These are phyloP conservation scores for Netelia inedita DNA, from an alignment of 2,888 invertebrate species.

Conservation along the genomic window DNA sequence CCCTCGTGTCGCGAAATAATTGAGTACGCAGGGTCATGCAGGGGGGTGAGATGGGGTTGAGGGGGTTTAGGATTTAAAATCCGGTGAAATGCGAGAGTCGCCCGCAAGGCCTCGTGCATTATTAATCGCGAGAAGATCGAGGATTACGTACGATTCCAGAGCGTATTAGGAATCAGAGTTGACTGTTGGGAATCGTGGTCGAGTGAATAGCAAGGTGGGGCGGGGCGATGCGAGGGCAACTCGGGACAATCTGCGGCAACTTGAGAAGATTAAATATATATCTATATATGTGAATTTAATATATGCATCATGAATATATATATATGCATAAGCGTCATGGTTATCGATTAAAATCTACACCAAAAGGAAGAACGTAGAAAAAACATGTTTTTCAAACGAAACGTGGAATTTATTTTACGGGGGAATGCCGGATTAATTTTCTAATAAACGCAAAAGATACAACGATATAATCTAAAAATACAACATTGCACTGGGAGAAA, in stretches of 20 bases:
- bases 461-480: too few relatives aligned
- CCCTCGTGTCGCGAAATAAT: slow-evolving; percentile 46
- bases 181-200: not conserved
- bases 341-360: too few relatives aligned
- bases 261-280: not conserved
- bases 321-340: not conserved
- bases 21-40: not conserved
- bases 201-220: not conserved
- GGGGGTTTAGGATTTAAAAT: not conserved
- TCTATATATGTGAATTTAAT: not conserved
- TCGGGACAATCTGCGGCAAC: not conserved
- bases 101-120: slow-evolving; percentile 40
- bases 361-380: too few relatives aligned
- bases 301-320: not conserved
- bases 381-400: too few relatives aligned
- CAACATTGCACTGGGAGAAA: too few relatives aligned
- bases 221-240: too few relatives aligned
- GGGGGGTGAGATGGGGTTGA: too few relatives aligned
- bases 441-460: too few relatives aligned
- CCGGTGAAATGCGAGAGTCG: slow-evolving; percentile 50
- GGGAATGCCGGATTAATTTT: too few relatives aligned
- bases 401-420: too few relatives aligned
- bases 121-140: not conserved
- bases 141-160: slow-evolving; percentile 18
- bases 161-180: slow-evolving; percentile 25